phyloP scores from a whole-genome alignment of 2,888 invertebrate species.

The Euclidia mi region DNA sequence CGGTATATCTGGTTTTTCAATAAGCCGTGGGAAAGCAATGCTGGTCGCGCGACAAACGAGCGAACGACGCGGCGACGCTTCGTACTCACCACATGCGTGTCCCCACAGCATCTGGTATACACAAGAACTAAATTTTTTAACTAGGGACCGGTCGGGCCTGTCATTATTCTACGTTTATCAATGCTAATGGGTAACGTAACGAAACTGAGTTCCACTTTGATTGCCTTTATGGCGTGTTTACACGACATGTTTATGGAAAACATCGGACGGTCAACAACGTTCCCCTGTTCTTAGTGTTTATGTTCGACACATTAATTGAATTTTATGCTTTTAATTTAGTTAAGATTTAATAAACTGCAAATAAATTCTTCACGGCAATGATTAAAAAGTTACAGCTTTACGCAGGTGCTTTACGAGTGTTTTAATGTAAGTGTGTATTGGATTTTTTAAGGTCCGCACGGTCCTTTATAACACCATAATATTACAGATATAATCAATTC shows the following conservation, averaged over 20 bases:
- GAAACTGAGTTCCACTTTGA: slow-evolving; percentile 43
- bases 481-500: too few relatives aligned
- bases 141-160: slow-evolving; percentile 69
- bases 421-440: background rate
- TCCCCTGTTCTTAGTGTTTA: slow-evolving; percentile 55
- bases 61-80: background rate
- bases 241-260: slow-evolving; percentile 67
- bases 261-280: slow-evolving; percentile 25
- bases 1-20: slow-evolving; percentile 71
- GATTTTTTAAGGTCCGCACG: background rate
- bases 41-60: slow-evolving; percentile 41
- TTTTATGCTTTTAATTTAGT: slow-evolving; percentile 36
- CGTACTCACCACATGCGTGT: slow-evolving; percentile 60
- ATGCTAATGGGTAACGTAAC: slow-evolving; percentile 64
- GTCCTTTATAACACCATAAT: background rate
- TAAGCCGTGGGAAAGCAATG: slow-evolving; percentile 83
- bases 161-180: slow-evolving; percentile 71
- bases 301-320: slow-evolving; percentile 35
- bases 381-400: slow-evolving; percentile 15
- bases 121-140: slow-evolving; percentile 77
- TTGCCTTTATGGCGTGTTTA: slow-evolving; percentile 68
- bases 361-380: slow-evolving; percentile 23
- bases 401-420: slow-evolving; percentile 1
- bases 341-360: slow-evolving; percentile 27
- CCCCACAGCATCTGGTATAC: slow-evolving; percentile 70